A percentile compares a stretch with the other conserved stretches of the same genome.
These are phyloP conservation scores for Bombus affinis DNA, from an alignment of 1,140 invertebrate species.

Conservation along the genomic window DNA sequence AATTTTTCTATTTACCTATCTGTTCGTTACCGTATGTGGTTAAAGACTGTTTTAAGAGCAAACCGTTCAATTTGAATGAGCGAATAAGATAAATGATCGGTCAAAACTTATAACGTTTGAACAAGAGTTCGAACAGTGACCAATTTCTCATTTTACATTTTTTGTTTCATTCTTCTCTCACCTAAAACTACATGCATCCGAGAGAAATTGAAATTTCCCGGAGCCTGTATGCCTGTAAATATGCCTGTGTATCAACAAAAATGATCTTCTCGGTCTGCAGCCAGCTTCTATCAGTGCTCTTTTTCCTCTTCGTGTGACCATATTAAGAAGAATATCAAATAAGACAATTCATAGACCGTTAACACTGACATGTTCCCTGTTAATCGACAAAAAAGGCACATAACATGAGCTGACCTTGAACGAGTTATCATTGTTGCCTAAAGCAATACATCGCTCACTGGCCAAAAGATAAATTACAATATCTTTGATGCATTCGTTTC, in stretches of 20 bases:
- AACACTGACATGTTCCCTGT: slow-evolving; percentile 67
- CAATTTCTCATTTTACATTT: not conserved
- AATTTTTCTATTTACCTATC: no score
- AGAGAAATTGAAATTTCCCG: not conserved
- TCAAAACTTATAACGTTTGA: no score
- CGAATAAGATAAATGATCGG: no score
- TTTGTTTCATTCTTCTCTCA: not conserved
- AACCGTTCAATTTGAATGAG: no score
- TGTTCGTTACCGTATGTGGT: no score
- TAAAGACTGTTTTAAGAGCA: no score
- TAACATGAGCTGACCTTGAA: slow-evolving; percentile 56
- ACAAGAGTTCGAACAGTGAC: not conserved
- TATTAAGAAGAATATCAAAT: slow-evolving; percentile 26
- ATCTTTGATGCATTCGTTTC: no score
- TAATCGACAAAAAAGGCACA: slow-evolving; percentile 50
- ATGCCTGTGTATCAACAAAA: slow-evolving; percentile 10
- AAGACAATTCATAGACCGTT: slow-evolving; percentile 54
- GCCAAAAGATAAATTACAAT: no score
- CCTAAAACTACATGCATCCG: not conserved
- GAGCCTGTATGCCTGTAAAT: not conserved
- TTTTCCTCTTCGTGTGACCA: no score
- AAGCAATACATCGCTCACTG: no score
- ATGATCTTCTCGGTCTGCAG: not conserved
- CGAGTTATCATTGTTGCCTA: no score
- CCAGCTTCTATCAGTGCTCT: no score